Base-by-base conservation (phyloP, 2,113 vertebrate species). In the Coracopsis vasa region DNA sequence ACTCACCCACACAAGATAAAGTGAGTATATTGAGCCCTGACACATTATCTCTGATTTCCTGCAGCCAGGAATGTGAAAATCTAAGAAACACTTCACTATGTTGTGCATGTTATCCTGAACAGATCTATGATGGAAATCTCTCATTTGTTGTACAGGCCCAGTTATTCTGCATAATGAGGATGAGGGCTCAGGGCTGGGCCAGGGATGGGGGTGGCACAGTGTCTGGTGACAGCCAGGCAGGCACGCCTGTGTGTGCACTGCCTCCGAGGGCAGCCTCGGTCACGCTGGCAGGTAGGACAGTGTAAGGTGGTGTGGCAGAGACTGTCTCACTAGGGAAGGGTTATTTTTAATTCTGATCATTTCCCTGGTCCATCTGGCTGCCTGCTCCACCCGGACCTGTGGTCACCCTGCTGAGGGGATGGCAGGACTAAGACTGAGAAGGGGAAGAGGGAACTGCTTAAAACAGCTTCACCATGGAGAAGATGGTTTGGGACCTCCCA, bases 381-480 rank as follows among this genome's bases (percentile, higher is more conserved):
- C 47, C 35, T 48, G 39, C 27, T 47, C 25, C 47, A 35, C 21
- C 11, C 1, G 3, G 17, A 65, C 19, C 44, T 73, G 48, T 54
- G 54, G 50, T 81, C 69, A 70, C 50, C 41, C 24, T 84, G 44
- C 25, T 56, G 35, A 56, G 24, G 54, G 31, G 7, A n/a, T 33
- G 31, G n/a, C 1, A 1, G 16, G 28, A 33, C 48, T 61, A 18
- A 78, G 50, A 51, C 0, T 56, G 50, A 62, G 50, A n/a, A 5
- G 11, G 33, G 67, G 15, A 82, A 71, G 18, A 75, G 7, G 6
- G 17, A 86, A 45, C 44, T 70, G 24, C 60, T 77, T 39, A 45
- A 41, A 61, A 35, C 27, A 84, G 31, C 41, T n/a, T 78, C 0
- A 0, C n/a, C n/a, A 10, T 0, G 0, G 41, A 91, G 35, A 45